Evolutionary conservation across 1,140 invertebrate genomes (phyloP).

Genomic region (Rhopalosiphum maidis): DNA sequence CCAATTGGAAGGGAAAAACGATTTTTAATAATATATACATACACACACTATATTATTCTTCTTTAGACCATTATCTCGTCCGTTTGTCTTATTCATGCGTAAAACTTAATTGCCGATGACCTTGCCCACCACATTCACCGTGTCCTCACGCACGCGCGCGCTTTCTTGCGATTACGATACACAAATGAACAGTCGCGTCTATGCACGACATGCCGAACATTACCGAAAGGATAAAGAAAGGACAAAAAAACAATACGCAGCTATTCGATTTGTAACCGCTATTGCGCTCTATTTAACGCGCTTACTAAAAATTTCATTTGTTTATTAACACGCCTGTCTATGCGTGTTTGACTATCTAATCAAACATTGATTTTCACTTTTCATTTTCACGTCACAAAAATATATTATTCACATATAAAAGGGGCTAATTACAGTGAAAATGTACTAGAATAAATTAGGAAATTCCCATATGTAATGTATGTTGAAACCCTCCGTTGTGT

Average conservation of each 20-base stretch:
- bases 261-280: slow-evolving; percentile 44
- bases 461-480: not conserved
- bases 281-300: slow-evolving; percentile 55
- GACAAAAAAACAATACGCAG: slow-evolving; percentile 13
- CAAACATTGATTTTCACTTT: slow-evolving; percentile 52
- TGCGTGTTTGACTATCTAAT: not conserved
- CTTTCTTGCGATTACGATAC: slow-evolving; percentile 47
- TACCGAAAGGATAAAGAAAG: slow-evolving; percentile 41
- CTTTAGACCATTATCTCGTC: slow-evolving; percentile 42
- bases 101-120: slow-evolving; percentile 52
- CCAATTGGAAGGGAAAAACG: slow-evolving; percentile 37
- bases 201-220: slow-evolving; percentile 43
- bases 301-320: slow-evolving; percentile 35
- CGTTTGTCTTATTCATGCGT: slow-evolving; percentile 46
- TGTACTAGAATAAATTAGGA: not conserved
- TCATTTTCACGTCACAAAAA: slow-evolving; percentile 44
- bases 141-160: not conserved
- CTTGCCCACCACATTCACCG: slow-evolving; percentile 46
- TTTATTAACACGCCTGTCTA: slow-evolving; percentile 35
- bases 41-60: not conserved
- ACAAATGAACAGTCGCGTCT: not conserved
- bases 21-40: slow-evolving; percentile 30
- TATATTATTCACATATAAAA: not conserved
- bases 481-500: not conserved
- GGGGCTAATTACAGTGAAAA: not conserved